A percentile compares a stretch with the other conserved stretches of the same genome.
Conservation (phyloP, 37 sponge, comb jelly and placozoan species). For the Halisarca cf. caerulea region DNA sequence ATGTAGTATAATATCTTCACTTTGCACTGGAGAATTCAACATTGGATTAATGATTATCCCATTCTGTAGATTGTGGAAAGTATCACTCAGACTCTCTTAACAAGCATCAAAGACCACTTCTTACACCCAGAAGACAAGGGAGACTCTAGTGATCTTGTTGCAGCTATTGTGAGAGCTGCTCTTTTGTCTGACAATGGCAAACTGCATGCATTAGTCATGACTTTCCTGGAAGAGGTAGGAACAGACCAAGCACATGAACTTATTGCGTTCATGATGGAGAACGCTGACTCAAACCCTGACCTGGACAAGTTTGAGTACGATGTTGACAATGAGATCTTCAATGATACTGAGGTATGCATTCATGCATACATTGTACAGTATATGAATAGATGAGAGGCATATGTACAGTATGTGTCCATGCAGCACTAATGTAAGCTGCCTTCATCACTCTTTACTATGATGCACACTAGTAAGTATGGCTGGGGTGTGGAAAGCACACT, state of each 20-base stretch:
- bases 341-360: too few relatives aligned
- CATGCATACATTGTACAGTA: too few relatives aligned
- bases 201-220: constrained; percentile 19
- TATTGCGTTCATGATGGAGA: neutral
- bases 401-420: too few relatives aligned
- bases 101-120: neutral
- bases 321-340: neutral
- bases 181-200: constrained; percentile 9
- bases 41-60: too few relatives aligned
- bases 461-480: too few relatives aligned
- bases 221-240: constrained; percentile 25
- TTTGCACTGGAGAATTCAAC: too few relatives aligned
- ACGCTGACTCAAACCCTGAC: neutral
- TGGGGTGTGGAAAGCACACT: too few relatives aligned
- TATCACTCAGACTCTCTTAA: neutral
- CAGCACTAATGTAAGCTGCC: too few relatives aligned
- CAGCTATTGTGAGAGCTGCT: neutral
- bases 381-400: too few relatives aligned
- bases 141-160: neutral
- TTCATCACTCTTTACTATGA: too few relatives aligned
- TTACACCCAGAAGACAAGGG: constrained; percentile 4
- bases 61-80: constrained; percentile 2
- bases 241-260: constrained; percentile 5
- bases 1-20: too few relatives aligned
- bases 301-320: neutral